Conservation (phyloP, 2,113 vertebrate genomes). For the Stictonetta naevosa region DNA sequence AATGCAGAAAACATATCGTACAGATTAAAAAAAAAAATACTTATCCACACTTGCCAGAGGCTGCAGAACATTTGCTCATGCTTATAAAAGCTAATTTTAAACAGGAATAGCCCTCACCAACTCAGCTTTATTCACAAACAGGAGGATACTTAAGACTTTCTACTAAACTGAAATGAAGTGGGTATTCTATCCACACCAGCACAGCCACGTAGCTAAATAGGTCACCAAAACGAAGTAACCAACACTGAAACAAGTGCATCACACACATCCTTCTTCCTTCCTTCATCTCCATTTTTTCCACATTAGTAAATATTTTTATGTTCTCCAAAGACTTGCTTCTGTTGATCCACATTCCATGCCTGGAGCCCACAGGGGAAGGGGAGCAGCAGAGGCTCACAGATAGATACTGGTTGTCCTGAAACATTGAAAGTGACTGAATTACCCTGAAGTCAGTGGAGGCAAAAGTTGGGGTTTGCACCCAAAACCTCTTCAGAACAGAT, state of each 20-base stretch:
- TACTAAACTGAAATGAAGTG: background rate
- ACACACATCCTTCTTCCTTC: background rate
- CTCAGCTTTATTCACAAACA: background rate
- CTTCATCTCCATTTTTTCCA: background rate
- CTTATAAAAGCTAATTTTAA: background rate
- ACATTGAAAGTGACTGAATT: background rate
- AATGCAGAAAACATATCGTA: background rate
- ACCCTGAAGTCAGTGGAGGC: background rate
- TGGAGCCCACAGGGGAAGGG: background rate
- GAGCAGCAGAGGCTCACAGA: accelerated
- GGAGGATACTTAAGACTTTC: background rate
- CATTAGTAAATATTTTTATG: constrained; percentile 2
- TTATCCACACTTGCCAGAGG: background rate
- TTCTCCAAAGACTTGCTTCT: background rate
- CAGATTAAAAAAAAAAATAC: background rate
- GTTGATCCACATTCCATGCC: background rate
- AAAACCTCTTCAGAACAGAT: background rate
- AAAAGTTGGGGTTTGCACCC: background rate
- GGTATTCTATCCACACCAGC: background rate
- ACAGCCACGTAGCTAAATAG: background rate
- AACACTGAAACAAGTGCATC: background rate
- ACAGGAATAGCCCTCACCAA: background rate
- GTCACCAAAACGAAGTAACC: background rate
- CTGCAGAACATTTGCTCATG: background rate
- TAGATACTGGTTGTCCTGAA: background rate